Evolutionary conservation across 2,888 invertebrate species (phyloP), one percentile per base, ranked within the genome.

Genomic region (Melipona beecheii): DNA sequence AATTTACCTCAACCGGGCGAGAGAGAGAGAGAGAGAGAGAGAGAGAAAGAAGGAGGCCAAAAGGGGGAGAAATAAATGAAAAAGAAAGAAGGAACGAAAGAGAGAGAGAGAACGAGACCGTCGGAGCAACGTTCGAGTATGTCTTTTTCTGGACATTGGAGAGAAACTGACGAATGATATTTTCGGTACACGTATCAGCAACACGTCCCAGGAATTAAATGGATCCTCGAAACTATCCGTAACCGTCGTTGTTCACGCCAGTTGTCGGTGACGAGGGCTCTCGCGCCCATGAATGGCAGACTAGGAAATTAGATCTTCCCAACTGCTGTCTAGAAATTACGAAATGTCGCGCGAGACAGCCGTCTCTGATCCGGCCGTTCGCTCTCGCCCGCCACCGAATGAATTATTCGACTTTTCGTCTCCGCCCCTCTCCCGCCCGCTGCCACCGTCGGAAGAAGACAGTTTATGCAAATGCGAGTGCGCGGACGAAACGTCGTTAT

Each of bases 241-340:
- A 90, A 86, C 85, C 87, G 84, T 91, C 84, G 78, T 80, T 86
- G 85, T 86, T 88, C 83, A 65, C 68, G 78, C 60, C 84, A 58
- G 19, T 24, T 24, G 50, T 15, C 60, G 56, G 76, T 85, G 85
- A 86, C 87, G 85, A 88, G 84, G 90, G 88, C n/a, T 83, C 80
- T 36, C 79, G 81, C 85, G 60, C 78, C 74, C 74, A 75, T 85
- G 89, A 91, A 91, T 90, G 91, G 87, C 92, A 92, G 90, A 72
- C 87, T 89, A 90, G 91, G 91, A 91, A 91, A 91, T 91, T 91
- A 91, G 91, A 92, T 92, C 91, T 91, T 86, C 90, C 15, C 88
- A 83, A 71, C 87, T 84, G 87, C 85, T 89, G 89, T 91, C 91
- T 91, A 89, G 90, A 87, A 92, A 92, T 91, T 91, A 89, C 86